Conservation (phyloP, 2,888 invertebrate genomes). For the Lasioglossum lativentre region DNA sequence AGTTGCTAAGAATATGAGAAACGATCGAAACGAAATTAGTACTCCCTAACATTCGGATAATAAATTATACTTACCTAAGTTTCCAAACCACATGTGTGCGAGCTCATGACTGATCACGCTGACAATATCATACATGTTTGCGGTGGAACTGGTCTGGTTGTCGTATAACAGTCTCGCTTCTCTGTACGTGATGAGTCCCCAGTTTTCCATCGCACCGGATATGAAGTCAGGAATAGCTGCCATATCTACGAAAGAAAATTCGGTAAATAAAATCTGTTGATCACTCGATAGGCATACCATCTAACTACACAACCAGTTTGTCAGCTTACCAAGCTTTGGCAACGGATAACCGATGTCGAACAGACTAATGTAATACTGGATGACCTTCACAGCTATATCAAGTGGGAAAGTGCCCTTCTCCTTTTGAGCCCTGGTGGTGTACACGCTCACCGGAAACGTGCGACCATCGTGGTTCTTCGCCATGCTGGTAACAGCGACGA, state of each 20-base stretch:
- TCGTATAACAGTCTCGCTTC: conserved; percentile 94
- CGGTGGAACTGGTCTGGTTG: conserved; percentile 89
- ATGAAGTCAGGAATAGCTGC: conserved; percentile 95
- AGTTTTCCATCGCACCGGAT: conserved; percentile 98
- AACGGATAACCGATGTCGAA: conserved; percentile 95
- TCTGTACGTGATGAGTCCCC: conserved; percentile 97
- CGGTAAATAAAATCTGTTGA: background rate
- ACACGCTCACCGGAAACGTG: conserved; percentile 90
- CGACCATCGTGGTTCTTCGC: conserved; percentile 85
- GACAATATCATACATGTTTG: conserved; percentile 92
- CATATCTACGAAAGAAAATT: conserved; percentile 88
- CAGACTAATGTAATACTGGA: conserved; percentile 93
- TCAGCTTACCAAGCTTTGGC: conserved; percentile 92
- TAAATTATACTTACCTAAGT: conserved; percentile 39
- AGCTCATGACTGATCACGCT: conserved; percentile 96
- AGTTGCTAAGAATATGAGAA: background rate
- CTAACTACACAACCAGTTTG: background rate
- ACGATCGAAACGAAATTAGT: background rate
- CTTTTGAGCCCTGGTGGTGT: conserved; percentile 90
- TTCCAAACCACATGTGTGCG: conserved; percentile 85
- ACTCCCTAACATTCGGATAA: background rate
- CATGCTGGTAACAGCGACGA: conserved; percentile 85
- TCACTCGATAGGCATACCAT: background rate
- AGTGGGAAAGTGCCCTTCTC: conserved; percentile 92
- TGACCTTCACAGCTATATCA: conserved; percentile 89